Base-by-base conservation (phyloP, 1,140 invertebrate species). In the Pantala flavescens region DNA sequence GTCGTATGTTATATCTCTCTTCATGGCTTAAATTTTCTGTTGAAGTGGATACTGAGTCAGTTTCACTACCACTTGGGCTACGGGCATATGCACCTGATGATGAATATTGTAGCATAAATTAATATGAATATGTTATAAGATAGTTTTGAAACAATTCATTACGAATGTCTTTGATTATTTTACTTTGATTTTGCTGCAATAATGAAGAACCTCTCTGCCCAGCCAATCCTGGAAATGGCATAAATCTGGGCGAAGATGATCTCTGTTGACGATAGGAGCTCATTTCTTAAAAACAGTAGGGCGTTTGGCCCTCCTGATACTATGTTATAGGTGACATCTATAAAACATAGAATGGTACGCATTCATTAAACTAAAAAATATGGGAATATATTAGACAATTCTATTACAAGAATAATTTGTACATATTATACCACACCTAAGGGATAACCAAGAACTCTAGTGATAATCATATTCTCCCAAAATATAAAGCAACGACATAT, bases 1-100 rank as follows among this genome's bases (percentile, higher is more conserved):
- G 91, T 76, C 88, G 84, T 75, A 95, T 90, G 21, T 93, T 91
- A 85, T 92, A 92, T 77, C 91, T 86, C 81, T 95, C 92, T 83
- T 94, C 92, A 80, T 90, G 88, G 43, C 92, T 94, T 76, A 96
- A 84, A 83, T 95, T 96, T 83, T 96, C 94, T 77, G 91, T 94
- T 10, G 93, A 95, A 42, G 93, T 94, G 43, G 92, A 95, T 71
- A 95, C 89, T 19, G 49, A 63, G 86, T 96, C 93, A 24, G 93
- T 95, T 82, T 96, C 93, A 84, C 93, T 95, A 23, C 93, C 93
- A 80, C 90, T 92, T 77, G 91, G 83, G 81, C 90, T 91, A 83
- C 49, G 49, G 14, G 49, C 12, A 14, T 63, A 63, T 5, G 3
- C 49, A 63, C 49, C 49, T 63, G 5, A 19, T 19, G 49, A 12